Base-by-base conservation (phyloP, 2,797 vertebrate genomes). In the Girardinus metallicus region DNA sequence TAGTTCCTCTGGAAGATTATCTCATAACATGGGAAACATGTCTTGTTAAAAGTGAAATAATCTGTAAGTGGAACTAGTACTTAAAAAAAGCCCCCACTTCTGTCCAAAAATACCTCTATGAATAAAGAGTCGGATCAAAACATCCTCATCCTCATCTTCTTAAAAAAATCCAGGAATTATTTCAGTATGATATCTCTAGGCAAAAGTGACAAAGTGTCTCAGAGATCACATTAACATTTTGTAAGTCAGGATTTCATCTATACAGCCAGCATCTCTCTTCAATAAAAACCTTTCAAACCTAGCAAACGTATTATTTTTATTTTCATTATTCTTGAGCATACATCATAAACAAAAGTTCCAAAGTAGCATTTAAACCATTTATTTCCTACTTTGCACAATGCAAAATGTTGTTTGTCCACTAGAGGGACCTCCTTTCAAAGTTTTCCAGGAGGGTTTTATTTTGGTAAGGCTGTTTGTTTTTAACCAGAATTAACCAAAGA, bases 391-490 rank as follows among this genome's bases (percentile, higher is more conserved):
- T 71, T 1, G 1, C 36, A 49, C 10, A 47, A 0, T 86, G 87
- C 49, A 85, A 36, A 10, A 9, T 15, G 12, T 5, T 23, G 0
- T 81, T 76, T 81, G 44, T 68, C 88, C 93, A 86, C 92, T 83
- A 92, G 92, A 91, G 77, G 0, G 31, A 3, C 44, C 62, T 80
- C 62, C 83, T 62, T 64, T 36, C 75, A 91, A 15, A 85, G 73
- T 43, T 64, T 70, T 85, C 39, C 74, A 71, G 26, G 0, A 47
- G 29, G 1, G 21, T 29, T n/a, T 16, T 4, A 49, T 0, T 0
- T 0, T 0, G 62, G 1, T 11, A 34, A 34, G 34, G 23, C 13
- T 10, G 26, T n/a, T 60, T 21, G n/a, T 39, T 2, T 44, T 78
- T 18, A 8, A 62, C 15, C 53, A 73, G 43, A 77, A 51, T 71